Conservation (phyloP, 2,797 vertebrate genomes). For the Allenopithecus nigroviridis region DNA sequence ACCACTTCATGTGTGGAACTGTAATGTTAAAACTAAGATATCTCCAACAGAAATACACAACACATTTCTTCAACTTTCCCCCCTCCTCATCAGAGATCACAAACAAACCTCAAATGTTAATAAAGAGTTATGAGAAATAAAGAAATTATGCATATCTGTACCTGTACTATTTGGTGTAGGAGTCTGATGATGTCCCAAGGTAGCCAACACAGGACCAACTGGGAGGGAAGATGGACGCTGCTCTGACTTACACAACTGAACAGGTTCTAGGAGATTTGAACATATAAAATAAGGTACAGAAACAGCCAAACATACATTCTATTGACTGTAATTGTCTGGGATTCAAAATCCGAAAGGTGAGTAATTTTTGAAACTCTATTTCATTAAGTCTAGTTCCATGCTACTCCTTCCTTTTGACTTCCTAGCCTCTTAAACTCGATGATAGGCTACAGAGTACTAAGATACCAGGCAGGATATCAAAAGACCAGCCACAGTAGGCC, state of each 20-base stretch:
- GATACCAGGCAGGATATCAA: neutral
- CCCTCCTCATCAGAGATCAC: neutral
- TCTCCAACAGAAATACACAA: neutral
- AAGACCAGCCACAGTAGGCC: neutral
- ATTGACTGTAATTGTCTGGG: neutral
- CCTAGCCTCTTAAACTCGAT: neutral
- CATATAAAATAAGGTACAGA: conserved; percentile 44
- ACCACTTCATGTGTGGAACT: neutral
- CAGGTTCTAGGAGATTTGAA: conserved; percentile 88
- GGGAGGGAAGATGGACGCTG: conserved; percentile 96
- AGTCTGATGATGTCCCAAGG: conserved; percentile 96
- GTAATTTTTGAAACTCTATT: neutral
- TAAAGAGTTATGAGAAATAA: neutral
- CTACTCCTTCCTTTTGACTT: neutral
- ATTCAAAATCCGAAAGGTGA: neutral
- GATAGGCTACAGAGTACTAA: neutral
- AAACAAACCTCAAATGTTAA: neutral
- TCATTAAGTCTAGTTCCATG: neutral
- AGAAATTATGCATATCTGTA: conserved; percentile 72
- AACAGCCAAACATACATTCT: neutral
- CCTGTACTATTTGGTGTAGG: conserved; percentile 99
- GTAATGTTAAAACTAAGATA: conserved; percentile 7
- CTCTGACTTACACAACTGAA: conserved; percentile 96
- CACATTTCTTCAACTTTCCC: neutral
- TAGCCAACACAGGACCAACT: conserved; percentile 93